phyloP scores from a whole-genome alignment of 2,888 invertebrate species.

The Ochropleura leucogaster region DNA sequence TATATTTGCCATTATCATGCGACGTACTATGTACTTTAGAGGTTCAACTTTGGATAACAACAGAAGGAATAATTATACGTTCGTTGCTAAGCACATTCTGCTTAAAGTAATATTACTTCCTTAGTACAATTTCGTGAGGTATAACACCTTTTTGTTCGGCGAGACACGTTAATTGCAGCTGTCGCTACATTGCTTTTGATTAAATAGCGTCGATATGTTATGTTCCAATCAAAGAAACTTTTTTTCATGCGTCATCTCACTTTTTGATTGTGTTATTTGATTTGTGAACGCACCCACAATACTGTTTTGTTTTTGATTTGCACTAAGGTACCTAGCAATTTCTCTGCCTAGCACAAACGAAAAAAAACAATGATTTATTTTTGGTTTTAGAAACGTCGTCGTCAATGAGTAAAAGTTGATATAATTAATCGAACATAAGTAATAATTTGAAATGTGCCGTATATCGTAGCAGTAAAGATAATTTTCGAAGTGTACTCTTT shows the following conservation, averaged over 20 bases:
- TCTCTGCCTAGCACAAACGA: not conserved
- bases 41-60: conserved; percentile 28
- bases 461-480: not conserved
- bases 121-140: conserved; percentile 65
- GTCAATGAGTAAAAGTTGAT: not conserved
- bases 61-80: conserved; percentile 49
- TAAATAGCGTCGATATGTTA: conserved; percentile 7
- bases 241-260: not conserved
- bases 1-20: not conserved
- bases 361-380: no score
- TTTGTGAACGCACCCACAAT: not conserved
- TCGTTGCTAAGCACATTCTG: conserved; percentile 42
- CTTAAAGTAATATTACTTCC: conserved; percentile 62
- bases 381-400: not conserved
- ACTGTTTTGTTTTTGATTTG: not conserved
- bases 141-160: conserved; percentile 33
- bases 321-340: not conserved
- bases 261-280: not conserved
- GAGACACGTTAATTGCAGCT: conserved; percentile 39
- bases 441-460: not conserved
- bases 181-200: conserved; percentile 18
- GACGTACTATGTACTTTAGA: conserved; percentile 14
- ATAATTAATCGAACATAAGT: not conserved
- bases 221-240: conserved; percentile 4
- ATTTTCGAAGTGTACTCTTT: not conserved